Evolutionary conservation across 2,797 vertebrate species (phyloP).

Genomic region (Microctenopoma stevenorrisi): DNA sequence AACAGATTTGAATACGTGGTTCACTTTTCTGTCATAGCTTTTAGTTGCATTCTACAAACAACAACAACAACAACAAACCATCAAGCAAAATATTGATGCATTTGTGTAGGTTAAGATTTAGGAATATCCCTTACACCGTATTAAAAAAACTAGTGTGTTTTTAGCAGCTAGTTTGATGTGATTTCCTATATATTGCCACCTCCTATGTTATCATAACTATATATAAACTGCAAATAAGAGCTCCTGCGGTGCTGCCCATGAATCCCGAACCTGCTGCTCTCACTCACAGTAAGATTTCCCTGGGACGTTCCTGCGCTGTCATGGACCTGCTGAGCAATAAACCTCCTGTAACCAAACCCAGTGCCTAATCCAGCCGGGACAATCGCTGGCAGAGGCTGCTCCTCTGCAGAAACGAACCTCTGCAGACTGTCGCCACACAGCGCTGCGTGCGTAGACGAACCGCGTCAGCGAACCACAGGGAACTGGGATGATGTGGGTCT

Average conservation of each 20-base stretch:
- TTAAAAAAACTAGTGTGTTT: too few species aligned
- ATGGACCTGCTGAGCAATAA: conserved; percentile 69
- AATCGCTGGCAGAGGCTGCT: conserved; percentile 68
- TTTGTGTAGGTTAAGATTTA: too few species aligned
- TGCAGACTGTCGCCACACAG: conserved; percentile 43
- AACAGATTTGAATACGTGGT: too few species aligned
- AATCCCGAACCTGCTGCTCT: conserved; percentile 71
- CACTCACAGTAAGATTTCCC: conserved; percentile 64
- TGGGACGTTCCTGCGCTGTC: conserved; percentile 52
- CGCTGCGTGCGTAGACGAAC: conserved; percentile 32
- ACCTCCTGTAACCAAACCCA: conserved; percentile 78
- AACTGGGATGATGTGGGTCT: conserved; percentile 26
- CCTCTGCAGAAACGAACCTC: conserved; percentile 45
- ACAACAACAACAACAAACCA: too few species aligned
- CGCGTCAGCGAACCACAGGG: conserved; percentile 32
- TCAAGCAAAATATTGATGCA: too few species aligned
- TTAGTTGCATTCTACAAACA: too few species aligned
- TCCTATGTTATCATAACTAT: conserved; percentile 2
- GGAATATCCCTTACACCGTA: too few species aligned
- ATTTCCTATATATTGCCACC: neutral
- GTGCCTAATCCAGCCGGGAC: conserved; percentile 73
- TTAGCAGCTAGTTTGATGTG: neutral
- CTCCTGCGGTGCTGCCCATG: conserved; percentile 5
- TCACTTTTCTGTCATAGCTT: too few species aligned
- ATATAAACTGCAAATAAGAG: neutral